Conservation (phyloP, 1,140 invertebrate genomes). For the Cyrtorhinus lividipennis region DNA sequence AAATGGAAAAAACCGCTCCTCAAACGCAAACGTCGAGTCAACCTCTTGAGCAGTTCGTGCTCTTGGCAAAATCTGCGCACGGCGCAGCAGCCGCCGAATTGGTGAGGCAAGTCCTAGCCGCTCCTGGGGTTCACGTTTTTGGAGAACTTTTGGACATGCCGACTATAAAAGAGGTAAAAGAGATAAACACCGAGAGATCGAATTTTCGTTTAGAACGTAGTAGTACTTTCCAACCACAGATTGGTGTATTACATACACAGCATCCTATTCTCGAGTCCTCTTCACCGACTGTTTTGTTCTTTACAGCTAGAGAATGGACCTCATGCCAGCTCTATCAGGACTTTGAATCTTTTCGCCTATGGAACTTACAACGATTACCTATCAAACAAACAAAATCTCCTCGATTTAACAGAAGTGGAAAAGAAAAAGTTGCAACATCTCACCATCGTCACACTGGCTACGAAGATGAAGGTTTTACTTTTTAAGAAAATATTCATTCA, state of each 20-base stretch:
- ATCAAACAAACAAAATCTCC: conserved; percentile 53
- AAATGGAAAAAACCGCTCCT: neutral
- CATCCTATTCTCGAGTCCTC: too few relatives aligned
- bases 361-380: conserved; percentile 85
- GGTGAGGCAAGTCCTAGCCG: conserved; percentile 79
- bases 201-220: too few relatives aligned
- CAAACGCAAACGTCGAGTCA: neutral
- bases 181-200: too few relatives aligned
- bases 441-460: conserved; percentile 88
- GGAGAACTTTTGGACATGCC: conserved; percentile 87
- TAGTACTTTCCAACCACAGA: too few relatives aligned
- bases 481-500: too few relatives aligned
- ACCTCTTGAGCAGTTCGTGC: conserved; percentile 74
- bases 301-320: conserved; percentile 48
- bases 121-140: conserved; percentile 87
- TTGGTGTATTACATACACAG: too few relatives aligned
- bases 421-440: conserved; percentile 86
- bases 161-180: conserved; percentile 81
- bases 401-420: conserved; percentile 63
- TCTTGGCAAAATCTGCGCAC: conserved; percentile 65
- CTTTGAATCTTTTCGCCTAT: conserved; percentile 84
- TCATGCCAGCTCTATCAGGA: conserved; percentile 61
- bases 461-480: conserved; percentile 72
- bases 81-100: conserved; percentile 76
- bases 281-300: too few relatives aligned